Evolutionary conservation across 2,888 invertebrate species (phyloP), one percentile per base, ranked within the genome.

Genomic region (Caenorhabditis panamensis): DNA sequence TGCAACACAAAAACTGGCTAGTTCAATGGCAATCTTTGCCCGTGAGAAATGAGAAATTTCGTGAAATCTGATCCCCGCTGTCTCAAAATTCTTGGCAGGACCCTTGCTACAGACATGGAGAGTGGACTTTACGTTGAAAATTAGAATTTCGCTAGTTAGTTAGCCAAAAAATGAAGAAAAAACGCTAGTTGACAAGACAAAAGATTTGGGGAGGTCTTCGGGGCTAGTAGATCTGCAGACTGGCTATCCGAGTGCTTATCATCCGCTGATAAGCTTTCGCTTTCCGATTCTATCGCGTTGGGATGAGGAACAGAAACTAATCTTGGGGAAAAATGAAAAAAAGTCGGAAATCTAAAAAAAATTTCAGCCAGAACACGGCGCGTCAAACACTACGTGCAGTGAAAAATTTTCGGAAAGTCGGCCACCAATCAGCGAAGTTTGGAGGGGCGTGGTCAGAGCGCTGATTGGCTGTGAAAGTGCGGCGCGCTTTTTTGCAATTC

Each of bases 251-350:
- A 8, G 24, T 18, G 13, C n/a, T 26, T 26, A 36, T 54, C 26
- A 66, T 26, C 41, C 37, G 16, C 4, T 2, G 28, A 58, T 13
- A 47, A 56, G 72, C 72, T 64, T 72, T 72, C 72, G 62, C 72
- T 72, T n/a, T n/a, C n/a, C n/a, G n/a, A n/a, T n/a, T n/a, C n/a
- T n/a, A n/a, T n/a, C n/a, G n/a, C n/a, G n/a, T n/a, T n/a, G n/a
- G n/a, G n/a, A n/a, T n/a, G n/a, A n/a, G n/a, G n/a, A n/a, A n/a
- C n/a, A n/a, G n/a, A n/a, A n/a, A n/a, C n/a, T n/a, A n/a, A n/a
- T n/a, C n/a, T n/a, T n/a, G n/a, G n/a, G n/a, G n/a, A n/a, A n/a
- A n/a, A n/a, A n/a, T n/a, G n/a, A n/a, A n/a, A n/a, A n/a, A n/a
- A n/a, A n/a, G n/a, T n/a, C n/a, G n/a, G n/a, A n/a, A n/a, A n/a